These are phyloP conservation scores for Phymatocera aterrima DNA, from an alignment of 2,888 invertebrate species.

Conservation along the genomic window DNA sequence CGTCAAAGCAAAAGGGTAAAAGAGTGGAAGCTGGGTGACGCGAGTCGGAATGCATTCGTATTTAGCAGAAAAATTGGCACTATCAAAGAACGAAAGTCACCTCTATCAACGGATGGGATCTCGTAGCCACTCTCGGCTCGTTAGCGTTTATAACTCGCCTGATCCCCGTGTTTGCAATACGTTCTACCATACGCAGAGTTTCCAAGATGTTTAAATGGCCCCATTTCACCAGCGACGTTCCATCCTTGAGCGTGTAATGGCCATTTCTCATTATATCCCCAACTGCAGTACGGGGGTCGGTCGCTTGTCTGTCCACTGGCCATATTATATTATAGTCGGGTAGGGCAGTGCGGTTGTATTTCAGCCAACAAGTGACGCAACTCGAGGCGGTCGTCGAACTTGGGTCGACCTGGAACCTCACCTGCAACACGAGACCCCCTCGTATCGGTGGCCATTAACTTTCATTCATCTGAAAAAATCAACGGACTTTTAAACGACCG, in stretches of 20 bases:
- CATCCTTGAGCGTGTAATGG: neutral
- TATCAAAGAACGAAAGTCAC: slow-evolving; percentile 41
- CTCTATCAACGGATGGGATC: slow-evolving; percentile 27
- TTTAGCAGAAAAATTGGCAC: slow-evolving; percentile 30
- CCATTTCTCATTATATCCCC: neutral
- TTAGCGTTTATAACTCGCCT: neutral
- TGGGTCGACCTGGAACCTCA: slow-evolving; percentile 53
- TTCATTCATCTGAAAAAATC: slow-evolving; percentile 60
- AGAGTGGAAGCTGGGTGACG: neutral
- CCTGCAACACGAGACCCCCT: slow-evolving; percentile 42
- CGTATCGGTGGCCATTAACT: slow-evolving; percentile 50
- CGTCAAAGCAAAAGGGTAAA: slow-evolving; percentile 6
- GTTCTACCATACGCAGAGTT: neutral
- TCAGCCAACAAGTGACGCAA: slow-evolving; percentile 57
- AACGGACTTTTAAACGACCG: slow-evolving; percentile 23
- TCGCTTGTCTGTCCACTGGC: neutral
- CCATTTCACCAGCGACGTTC: neutral
- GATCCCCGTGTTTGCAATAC: neutral
- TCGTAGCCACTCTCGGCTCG: slow-evolving; percentile 23
- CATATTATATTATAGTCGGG: slow-evolving; percentile 35
- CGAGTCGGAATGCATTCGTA: slow-evolving; percentile 36
- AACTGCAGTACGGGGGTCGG: neutral
- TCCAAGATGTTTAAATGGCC: neutral
- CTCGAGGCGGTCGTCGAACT: slow-evolving; percentile 64
- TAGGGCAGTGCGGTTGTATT: slow-evolving; percentile 40